Evolutionary conservation across 2,888 invertebrate species (phyloP).

Genomic region (Diloba caeruleocephala): DNA sequence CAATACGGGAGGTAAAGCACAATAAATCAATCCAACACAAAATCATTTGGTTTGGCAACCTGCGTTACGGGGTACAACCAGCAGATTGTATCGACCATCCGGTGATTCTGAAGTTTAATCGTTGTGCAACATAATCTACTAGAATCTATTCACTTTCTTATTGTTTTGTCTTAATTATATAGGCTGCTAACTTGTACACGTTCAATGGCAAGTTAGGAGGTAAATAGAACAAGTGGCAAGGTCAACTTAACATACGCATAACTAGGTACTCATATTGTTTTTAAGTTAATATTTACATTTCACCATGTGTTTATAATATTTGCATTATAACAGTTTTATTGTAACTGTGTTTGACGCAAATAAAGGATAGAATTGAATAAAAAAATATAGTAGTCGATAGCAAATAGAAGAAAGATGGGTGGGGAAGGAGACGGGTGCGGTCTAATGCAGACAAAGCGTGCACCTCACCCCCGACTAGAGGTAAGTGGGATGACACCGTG

Average conservation of each 20-base stretch:
- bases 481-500: too few relatives aligned
- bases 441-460: too few relatives aligned
- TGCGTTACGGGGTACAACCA: slow-evolving; percentile 63
- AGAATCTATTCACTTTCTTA: slow-evolving; percentile 79
- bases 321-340: too few relatives aligned
- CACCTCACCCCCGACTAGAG: too few relatives aligned
- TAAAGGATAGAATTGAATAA: too few relatives aligned
- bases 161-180: slow-evolving; percentile 84
- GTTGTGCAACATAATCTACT: slow-evolving; percentile 75
- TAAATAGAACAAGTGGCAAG: slow-evolving; percentile 54
- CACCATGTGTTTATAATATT: too few relatives aligned
- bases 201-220: slow-evolving; percentile 70
- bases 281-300: too few relatives aligned
- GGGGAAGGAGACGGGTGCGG: too few relatives aligned
- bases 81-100: slow-evolving; percentile 81
- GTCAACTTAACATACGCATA: slow-evolving; percentile 38
- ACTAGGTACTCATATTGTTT: too few relatives aligned
- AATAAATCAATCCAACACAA: slow-evolving; percentile 74
- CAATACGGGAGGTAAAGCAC: slow-evolving; percentile 57
- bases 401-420: too few relatives aligned
- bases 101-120: slow-evolving; percentile 79
- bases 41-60: slow-evolving; percentile 76
- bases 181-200: slow-evolving; percentile 59
- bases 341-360: too few relatives aligned
- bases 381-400: too few relatives aligned